Conservation (phyloP, 2,888 invertebrate species). For the Tinea trinotella region DNA sequence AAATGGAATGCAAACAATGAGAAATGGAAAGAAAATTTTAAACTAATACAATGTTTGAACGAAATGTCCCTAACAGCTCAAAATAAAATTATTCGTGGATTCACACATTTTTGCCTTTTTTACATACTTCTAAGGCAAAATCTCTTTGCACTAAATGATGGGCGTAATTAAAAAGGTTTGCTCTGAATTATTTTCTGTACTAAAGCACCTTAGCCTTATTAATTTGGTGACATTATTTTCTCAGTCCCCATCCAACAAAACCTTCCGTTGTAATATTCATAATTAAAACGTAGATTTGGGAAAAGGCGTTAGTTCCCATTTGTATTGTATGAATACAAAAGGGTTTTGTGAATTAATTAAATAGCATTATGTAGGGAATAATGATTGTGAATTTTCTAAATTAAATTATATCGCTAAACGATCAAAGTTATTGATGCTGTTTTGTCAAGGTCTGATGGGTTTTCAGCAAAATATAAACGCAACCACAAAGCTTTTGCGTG, state of each 20-base stretch:
- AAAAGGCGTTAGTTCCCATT: slow-evolving; percentile 3
- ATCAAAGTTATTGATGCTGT: slow-evolving; percentile 31
- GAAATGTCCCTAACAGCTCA: not conserved
- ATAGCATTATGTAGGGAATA: not conserved
- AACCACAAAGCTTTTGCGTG: slow-evolving; percentile 48
- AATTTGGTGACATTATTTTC: slow-evolving; percentile 32
- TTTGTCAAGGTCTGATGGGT: slow-evolving; percentile 41
- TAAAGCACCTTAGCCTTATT: slow-evolving; percentile 30
- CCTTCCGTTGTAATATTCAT: not conserved
- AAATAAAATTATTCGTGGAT: not conserved
- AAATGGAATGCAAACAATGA: not conserved
- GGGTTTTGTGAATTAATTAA: slow-evolving; percentile 1
- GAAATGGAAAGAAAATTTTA: slow-evolving; percentile 8
- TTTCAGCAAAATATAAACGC: slow-evolving; percentile 3
- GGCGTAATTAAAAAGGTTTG: slow-evolving; percentile 42
- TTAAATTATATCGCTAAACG: slow-evolving; percentile 7
- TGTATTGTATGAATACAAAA: not conserved
- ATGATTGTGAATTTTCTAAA: not conserved
- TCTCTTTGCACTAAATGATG: slow-evolving; percentile 31
- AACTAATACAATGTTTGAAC: not conserved
- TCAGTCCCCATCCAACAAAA: not conserved
- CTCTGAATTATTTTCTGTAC: slow-evolving; percentile 32
- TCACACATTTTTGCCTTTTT: not conserved
- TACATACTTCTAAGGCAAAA: slow-evolving; percentile 19
- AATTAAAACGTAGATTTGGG: not conserved